A percentile compares a stretch with the other conserved stretches of the same genome.
phyloP scores from a whole-genome alignment of 37 sponge, comb jelly and placozoan species.

The Agelas oroides region DNA sequence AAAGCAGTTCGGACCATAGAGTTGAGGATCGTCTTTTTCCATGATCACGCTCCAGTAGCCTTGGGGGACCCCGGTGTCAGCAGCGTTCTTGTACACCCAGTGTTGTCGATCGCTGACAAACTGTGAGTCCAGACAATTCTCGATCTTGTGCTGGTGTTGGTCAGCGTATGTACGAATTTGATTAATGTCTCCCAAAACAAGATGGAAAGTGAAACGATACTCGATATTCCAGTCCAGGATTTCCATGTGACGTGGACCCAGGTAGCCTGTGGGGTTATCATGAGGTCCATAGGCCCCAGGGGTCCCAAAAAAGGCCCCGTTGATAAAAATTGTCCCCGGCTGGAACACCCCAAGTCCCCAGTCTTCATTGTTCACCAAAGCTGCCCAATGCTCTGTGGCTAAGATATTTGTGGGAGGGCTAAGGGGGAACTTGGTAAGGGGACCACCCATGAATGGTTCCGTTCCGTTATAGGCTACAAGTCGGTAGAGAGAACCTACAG shows the following conservation, averaged over 20 bases:
- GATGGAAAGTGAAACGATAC: conserved; percentile 19
- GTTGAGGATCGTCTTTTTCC: conserved; percentile 10
- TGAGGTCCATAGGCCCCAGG: background rate
- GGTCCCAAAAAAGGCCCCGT: conserved; percentile 30
- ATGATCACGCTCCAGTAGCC: conserved; percentile 28
- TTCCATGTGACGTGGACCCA: conserved; percentile 16
- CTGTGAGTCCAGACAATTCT: background rate
- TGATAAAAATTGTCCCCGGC: conserved; percentile 4
- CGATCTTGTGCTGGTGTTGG: background rate
- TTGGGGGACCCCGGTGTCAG: conserved; percentile 23
- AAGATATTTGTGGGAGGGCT: background rate
- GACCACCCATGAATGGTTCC: conserved; percentile 19
- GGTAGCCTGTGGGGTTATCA: conserved; percentile 30
- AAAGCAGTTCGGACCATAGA: conserved; percentile 23
- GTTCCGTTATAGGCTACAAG: conserved; percentile 33
- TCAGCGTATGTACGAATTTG: conserved; percentile 19
- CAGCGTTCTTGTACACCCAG: conserved; percentile 8
- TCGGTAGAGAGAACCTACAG: conserved; percentile 17
- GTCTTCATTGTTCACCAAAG: background rate
- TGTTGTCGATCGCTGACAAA: conserved; percentile 12
- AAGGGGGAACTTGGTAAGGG: background rate
- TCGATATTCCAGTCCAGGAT: conserved; percentile 32
- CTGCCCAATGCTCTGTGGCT: conserved; percentile 35
- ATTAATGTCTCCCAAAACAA: conserved; percentile 34
- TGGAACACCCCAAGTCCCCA: conserved; percentile 51